phyloP scores from a whole-genome alignment of 2,797 vertebrate species.

The Acropternis orthonyx region DNA sequence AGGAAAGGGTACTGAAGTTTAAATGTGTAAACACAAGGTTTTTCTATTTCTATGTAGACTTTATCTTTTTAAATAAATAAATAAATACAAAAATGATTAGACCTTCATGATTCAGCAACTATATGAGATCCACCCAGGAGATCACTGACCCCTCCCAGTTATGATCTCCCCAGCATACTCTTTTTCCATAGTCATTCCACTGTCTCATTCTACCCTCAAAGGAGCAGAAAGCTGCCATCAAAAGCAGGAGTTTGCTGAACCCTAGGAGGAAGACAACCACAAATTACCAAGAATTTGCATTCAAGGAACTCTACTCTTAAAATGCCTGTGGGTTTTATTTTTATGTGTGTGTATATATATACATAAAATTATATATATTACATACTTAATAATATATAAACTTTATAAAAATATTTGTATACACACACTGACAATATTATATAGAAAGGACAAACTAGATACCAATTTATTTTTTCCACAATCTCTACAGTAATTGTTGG shows the following conservation, averaged over 20 bases:
- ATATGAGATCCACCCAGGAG: background rate
- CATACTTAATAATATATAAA: background rate
- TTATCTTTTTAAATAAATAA: background rate
- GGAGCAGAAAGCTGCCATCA: background rate
- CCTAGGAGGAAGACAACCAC: background rate
- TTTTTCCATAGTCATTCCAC: background rate
- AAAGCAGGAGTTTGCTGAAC: background rate
- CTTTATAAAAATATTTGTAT: background rate
- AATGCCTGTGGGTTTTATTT: conserved; percentile 28
- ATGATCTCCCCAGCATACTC: background rate
- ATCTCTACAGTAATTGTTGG: background rate
- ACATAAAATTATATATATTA: background rate
- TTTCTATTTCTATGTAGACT: background rate
- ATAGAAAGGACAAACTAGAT: background rate
- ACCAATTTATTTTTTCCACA: background rate
- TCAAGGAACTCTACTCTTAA: conserved; percentile 2
- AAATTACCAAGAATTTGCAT: background rate
- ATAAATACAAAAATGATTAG: background rate
- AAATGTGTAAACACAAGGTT: background rate
- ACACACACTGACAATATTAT: background rate
- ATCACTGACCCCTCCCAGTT: background rate
- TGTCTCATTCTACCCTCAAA: background rate
- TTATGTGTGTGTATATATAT: background rate
- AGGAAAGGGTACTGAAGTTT: background rate
- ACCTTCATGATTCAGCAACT: background rate